Evolutionary conservation across 2,797 vertebrate species (phyloP), one percentile per base, ranked within the genome.

Genomic region (Phyllotis vaccarum): DNA sequence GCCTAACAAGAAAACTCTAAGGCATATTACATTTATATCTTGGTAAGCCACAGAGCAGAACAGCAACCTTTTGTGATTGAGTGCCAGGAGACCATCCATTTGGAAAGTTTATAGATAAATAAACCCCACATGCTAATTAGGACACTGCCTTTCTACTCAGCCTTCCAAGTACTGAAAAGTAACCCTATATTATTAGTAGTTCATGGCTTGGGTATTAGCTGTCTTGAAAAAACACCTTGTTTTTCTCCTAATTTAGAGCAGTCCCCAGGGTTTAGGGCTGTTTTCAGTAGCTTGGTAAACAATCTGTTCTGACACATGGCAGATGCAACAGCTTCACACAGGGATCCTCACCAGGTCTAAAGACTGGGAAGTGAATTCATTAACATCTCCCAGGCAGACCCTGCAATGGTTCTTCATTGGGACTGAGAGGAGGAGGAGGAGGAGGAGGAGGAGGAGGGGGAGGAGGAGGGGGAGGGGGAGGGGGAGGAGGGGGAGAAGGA

Each of bases 121-220:
- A 96, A 98, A 81, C 92, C 96, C 97, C 97, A 95, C 96, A 95
- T 95, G 89, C 94, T 98, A 98, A 98, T 98, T 97, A 97, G 98
- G 97, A 96, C 91, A 96, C 86, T 43, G 89, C 97, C 96, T 49
- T 5, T 49, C 96, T 97, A 97, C 98, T 98, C 97, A 97, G 96
- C 92, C 96, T 96, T 94, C 13, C 90, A 89, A 79, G 81, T 96
- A 97, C 43, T 96, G 95, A 92, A 94, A 98, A 95, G 60, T 37
- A 98, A 96, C 90, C 94, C 9, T 97, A 17, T 95, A 92, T 97
- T 97, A 92, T 97, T 97, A 98, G 95, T 96, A 96, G 37, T 97
- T 98, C 95, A 96, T 95, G 97, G 96, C 80, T 64, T 95, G 90
- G 90, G 94, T 79, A 96, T 83, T 97, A 95, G 90, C 94, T 75